phyloP scores from a whole-genome alignment of 2,888 invertebrate species.

The Clostera curtula region DNA sequence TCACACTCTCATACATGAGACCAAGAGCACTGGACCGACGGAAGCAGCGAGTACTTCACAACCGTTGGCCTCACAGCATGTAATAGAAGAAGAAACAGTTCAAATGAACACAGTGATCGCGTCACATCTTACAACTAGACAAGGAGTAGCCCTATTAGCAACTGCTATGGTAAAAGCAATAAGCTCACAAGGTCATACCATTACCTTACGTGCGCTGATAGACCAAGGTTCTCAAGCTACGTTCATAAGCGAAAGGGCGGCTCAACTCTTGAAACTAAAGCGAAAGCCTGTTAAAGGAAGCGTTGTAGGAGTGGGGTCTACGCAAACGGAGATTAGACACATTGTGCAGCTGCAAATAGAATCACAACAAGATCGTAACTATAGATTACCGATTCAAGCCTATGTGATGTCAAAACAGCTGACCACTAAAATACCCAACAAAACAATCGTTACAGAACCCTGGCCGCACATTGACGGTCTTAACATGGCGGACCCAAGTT shows the following conservation, averaged over 20 bases:
- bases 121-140: too few species aligned
- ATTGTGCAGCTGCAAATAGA: neutral
- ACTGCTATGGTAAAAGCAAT: neutral
- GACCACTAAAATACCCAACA: too few species aligned
- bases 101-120: neutral
- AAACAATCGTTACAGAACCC: too few species aligned
- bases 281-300: neutral
- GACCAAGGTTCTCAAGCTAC: neutral
- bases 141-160: neutral
- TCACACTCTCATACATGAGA: neutral
- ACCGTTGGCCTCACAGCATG: neutral
- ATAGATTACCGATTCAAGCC: too few species aligned
- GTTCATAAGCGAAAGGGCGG: neutral
- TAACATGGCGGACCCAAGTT: too few species aligned
- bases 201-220: neutral
- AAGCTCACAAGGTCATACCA: neutral
- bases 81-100: neutral
- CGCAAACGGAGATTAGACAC: neutral
- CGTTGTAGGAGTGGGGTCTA: neutral
- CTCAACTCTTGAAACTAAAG: neutral
- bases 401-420: too few species aligned
- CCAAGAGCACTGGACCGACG: neutral
- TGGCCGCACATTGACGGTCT: too few species aligned
- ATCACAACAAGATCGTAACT: too few species aligned
- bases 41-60: neutral